Conservation (phyloP, 2,888 invertebrate species). For the Synergus laeviventris region DNA sequence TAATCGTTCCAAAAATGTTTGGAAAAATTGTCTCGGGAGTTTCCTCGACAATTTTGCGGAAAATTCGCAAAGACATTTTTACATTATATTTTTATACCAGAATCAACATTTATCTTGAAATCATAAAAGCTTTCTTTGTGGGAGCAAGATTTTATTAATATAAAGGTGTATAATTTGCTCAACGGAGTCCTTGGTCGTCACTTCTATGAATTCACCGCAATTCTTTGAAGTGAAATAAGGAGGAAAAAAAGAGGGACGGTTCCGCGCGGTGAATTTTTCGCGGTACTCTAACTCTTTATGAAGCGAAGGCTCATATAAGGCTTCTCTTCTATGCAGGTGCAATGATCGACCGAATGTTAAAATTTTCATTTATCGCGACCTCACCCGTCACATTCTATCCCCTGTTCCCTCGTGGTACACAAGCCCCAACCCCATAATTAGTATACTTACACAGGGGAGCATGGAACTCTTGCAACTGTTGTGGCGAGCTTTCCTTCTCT, state of each 20-base stretch:
- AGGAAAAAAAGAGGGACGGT: constrained; percentile 8
- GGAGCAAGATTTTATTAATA: constrained; percentile 3
- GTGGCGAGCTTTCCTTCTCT: constrained; percentile 44
- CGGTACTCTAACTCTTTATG: neutral
- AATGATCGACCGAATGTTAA: constrained; percentile 56
- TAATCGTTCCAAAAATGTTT: too few relatives aligned
- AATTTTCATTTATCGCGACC: constrained; percentile 60
- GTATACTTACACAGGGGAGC: constrained; percentile 55
- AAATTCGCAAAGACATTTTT: too few relatives aligned
- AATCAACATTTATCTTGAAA: neutral
- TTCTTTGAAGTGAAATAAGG: constrained; percentile 31
- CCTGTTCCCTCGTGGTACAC: constrained; percentile 53
- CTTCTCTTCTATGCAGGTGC: constrained; percentile 33
- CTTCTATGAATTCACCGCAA: constrained; percentile 24
- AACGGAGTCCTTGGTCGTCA: neutral
- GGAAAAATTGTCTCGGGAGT: too few relatives aligned
- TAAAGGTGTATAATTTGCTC: constrained; percentile 25
- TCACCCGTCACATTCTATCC: constrained; percentile 50
- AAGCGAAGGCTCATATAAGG: neutral
- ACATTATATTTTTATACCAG: neutral
- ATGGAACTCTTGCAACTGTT: constrained; percentile 57
- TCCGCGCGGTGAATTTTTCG: constrained; percentile 25
- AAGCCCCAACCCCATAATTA: constrained; percentile 57
- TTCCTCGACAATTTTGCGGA: too few relatives aligned
- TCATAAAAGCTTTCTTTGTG: neutral